phyloP scores from a whole-genome alignment of 1,140 invertebrate genomes.

The Maniola jurtina region DNA sequence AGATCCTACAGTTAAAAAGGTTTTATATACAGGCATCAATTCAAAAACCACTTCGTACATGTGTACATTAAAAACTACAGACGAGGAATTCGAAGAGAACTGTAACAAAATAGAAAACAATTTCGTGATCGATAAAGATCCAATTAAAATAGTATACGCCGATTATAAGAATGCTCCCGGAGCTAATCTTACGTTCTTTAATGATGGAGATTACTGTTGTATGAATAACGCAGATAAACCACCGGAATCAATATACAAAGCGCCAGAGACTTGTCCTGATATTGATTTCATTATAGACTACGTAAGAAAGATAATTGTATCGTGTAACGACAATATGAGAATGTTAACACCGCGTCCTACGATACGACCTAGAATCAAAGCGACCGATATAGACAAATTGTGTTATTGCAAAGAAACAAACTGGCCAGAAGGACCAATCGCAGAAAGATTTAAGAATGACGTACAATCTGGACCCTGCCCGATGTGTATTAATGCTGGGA shows the following conservation, averaged over 20 bases:
- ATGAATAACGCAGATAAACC: constrained; percentile 64
- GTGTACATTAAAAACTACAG: constrained; percentile 66
- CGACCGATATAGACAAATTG: constrained; percentile 66
- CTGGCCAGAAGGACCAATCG: constrained; percentile 58
- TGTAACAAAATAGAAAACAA: constrained; percentile 64
- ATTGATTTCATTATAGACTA: constrained; percentile 68
- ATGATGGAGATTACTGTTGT: constrained; percentile 65
- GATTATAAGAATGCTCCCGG: constrained; percentile 69
- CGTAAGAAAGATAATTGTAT: constrained; percentile 64
- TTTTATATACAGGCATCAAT: constrained; percentile 70
- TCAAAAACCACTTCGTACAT: constrained; percentile 72
- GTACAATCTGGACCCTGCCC: constrained; percentile 56
- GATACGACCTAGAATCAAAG: constrained; percentile 59
- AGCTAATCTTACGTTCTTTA: constrained; percentile 59
- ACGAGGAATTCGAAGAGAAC: constrained; percentile 61
- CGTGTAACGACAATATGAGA: constrained; percentile 74
- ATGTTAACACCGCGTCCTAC: constrained; percentile 70
- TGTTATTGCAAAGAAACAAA: constrained; percentile 65
- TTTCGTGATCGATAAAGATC: constrained; percentile 57
- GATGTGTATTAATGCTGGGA: constrained; percentile 50
- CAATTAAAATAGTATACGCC: constrained; percentile 54
- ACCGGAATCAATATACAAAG: constrained; percentile 56
- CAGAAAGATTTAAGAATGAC: constrained; percentile 56
- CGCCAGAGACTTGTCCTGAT: constrained; percentile 58
- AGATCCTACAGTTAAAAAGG: constrained; percentile 64